Conservation (phyloP, 2,797 vertebrate genomes). For the Hypotaenidia okinawae region DNA sequence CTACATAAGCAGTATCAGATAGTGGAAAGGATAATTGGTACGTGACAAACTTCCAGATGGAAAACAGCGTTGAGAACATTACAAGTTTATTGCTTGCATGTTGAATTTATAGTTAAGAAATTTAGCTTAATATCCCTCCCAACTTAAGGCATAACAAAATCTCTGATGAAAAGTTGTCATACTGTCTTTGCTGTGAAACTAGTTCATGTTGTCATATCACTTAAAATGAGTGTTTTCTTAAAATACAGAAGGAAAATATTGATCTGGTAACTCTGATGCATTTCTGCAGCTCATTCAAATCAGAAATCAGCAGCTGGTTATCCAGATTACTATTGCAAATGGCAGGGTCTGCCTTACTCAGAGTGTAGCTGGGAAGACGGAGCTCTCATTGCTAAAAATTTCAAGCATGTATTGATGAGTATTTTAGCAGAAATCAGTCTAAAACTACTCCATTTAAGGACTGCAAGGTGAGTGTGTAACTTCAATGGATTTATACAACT, state of each 20-base stretch:
- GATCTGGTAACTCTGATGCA: slow-evolving; percentile 9
- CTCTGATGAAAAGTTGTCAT: background rate
- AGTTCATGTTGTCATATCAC: background rate
- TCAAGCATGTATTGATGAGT: slow-evolving; percentile 90
- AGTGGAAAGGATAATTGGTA: slow-evolving; percentile 96
- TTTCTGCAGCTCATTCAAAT: slow-evolving; percentile 91
- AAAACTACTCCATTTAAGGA: slow-evolving; percentile 94
- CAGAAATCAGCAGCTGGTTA: slow-evolving; percentile 95
- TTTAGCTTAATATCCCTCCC: background rate
- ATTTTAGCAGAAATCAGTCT: slow-evolving; percentile 93
- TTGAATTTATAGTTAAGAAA: slow-evolving; percentile 19
- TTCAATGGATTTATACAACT: background rate
- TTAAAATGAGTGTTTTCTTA: background rate
- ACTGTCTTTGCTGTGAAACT: background rate
- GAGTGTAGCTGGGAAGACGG: slow-evolving; percentile 98
- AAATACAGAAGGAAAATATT: slow-evolving; percentile 11
- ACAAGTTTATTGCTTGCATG: background rate
- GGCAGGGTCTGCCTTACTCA: slow-evolving; percentile 94
- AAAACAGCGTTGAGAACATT: background rate
- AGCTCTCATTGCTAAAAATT: slow-evolving; percentile 91
- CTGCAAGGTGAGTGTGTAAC: slow-evolving; percentile 86
- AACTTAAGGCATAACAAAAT: background rate
- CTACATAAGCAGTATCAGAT: slow-evolving; percentile 96
- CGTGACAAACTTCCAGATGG: slow-evolving; percentile 32
- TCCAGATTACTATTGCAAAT: slow-evolving; percentile 97